phyloP scores from a whole-genome alignment of 2,888 invertebrate species.

The Balanococcus diminutus region DNA sequence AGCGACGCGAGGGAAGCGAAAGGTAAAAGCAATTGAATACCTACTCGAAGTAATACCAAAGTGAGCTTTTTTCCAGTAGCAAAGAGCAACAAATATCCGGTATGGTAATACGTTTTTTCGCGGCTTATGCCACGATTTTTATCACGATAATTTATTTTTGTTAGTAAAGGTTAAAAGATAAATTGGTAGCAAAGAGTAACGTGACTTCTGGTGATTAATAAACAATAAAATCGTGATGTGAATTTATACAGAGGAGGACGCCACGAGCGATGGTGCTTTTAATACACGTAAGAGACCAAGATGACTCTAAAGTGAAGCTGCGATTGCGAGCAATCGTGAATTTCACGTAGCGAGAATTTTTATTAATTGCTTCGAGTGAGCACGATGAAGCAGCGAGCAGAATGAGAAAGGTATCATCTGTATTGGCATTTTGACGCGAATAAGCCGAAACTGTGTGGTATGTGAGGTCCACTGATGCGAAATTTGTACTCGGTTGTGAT shows the following conservation, averaged over 20 bases:
- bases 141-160: slow-evolving; percentile 21
- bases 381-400: not conserved
- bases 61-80: slow-evolving; percentile 14
- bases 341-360: slow-evolving; percentile 19
- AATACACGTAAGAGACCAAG: too few species aligned
- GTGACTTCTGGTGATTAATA: slow-evolving; percentile 42
- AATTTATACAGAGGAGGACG: not conserved
- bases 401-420: not conserved
- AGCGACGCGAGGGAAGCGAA: too few species aligned
- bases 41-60: too few species aligned
- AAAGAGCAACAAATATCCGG: slow-evolving; percentile 10
- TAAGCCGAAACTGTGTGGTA: too few species aligned
- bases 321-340: slow-evolving; percentile 10
- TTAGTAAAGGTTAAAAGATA: slow-evolving; percentile 15
- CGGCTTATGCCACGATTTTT: slow-evolving; percentile 1
- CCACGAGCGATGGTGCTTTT: not conserved
- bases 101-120: slow-evolving; percentile 12
- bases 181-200: slow-evolving; percentile 32
- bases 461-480: too few species aligned
- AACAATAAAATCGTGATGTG: slow-evolving; percentile 42
- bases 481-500: too few species aligned
- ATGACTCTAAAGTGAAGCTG: too few species aligned
- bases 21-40: too few species aligned
- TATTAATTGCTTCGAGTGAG: slow-evolving; percentile 4
- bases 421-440: not conserved